A percentile compares a stretch with the other conserved stretches of the same genome.
phyloP scores from a whole-genome alignment of 2,113 vertebrate genomes.

The Myotis yumanensis region DNA sequence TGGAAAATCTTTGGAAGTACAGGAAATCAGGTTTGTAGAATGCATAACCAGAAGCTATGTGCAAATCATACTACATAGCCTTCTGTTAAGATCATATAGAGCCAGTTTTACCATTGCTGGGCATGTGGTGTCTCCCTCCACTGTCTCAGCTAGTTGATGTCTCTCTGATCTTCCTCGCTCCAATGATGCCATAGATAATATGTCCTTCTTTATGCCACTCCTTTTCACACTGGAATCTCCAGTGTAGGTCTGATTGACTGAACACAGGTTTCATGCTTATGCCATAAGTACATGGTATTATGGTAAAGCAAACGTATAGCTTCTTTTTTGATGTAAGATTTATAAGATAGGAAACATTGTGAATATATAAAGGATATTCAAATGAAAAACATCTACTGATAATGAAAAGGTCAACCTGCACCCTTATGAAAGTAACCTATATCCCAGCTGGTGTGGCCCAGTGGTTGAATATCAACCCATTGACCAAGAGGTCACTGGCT shows the following conservation, averaged over 20 bases:
- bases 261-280: neutral
- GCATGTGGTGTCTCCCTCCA: neutral
- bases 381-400: neutral
- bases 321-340: neutral
- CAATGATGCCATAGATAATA: accelerated
- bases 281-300: neutral
- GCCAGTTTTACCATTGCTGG: neutral
- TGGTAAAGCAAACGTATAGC: neutral
- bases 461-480: no score
- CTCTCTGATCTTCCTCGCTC: neutral
- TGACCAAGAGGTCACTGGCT: no score
- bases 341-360: neutral
- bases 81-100: neutral
- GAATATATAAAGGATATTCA: neutral
- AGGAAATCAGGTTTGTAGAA: neutral
- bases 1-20: neutral
- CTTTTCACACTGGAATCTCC: neutral
- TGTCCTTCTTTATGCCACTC: neutral
- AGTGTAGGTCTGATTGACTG: neutral
- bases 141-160: neutral
- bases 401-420: neutral
- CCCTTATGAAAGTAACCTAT: neutral
- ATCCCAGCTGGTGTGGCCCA: no score
- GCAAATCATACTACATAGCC: neutral
- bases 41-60: neutral